Evolutionary conservation across 1,140 invertebrate species (phyloP), one percentile per base, ranked within the genome.

Genomic region (Pseudobourletiella spinata): DNA sequence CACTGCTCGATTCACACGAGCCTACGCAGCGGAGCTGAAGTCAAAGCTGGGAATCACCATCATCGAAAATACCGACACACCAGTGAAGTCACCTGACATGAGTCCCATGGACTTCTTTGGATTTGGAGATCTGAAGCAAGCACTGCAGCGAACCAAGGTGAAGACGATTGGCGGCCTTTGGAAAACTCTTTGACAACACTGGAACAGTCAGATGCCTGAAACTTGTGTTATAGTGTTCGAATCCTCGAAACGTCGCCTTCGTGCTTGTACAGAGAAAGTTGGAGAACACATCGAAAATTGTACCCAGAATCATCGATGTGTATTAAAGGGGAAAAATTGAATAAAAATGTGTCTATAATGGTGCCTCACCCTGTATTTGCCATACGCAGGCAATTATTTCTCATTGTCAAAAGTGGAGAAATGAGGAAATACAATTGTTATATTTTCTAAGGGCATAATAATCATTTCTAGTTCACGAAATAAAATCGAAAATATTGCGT

Each of bases 21-120:
- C 15, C n/a, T 61, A 61, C 29, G 51, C 35, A 16, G 8, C 25
- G n/a, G 60, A 46, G n/a, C 18, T 61, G 15, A 55, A 61, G 6
- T 3, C 20, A 26, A 61, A 26, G 24, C 8, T 20, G 3, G 51
- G 51, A 56, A 56, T 56, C 2, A 61, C 60, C 3, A 1, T 61
- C 6, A 56, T 61, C 1, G 24, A 29, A 14, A 56, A 55, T 24
- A 26, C 22, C 16, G 52, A 56, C 1, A 61, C 56, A 18, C 60
- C 60, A 2, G 26, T 61, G 4, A 61, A 61, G 42, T 55, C 35
- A 11, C 60, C 52, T 1, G 52, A 61, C 25, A 28, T 28, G 18
- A 28, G 32, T 26, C 60, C 51, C 2, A 44, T 61, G 52, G 60
- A 61, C 24, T 61, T 56, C 20, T 61, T 6, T 51, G 58, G 48